These are phyloP conservation scores for Pempheris klunzingeri DNA, from an alignment of 2,797 vertebrate species.

Conservation along the genomic window DNA sequence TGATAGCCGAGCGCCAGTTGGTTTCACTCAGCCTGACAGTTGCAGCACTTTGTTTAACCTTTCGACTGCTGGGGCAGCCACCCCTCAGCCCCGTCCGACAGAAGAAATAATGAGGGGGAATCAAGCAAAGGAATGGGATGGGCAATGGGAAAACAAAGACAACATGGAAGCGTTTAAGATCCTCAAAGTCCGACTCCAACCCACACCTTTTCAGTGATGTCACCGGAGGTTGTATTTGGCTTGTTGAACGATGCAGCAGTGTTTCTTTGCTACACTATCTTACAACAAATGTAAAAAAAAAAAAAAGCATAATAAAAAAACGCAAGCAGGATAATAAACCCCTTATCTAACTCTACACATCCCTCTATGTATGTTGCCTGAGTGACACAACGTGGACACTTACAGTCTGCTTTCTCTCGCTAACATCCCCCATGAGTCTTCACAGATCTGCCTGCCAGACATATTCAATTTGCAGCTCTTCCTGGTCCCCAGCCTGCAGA, in stretches of 20 bases:
- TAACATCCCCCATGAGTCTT: constrained; percentile 82
- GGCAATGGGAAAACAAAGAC: constrained; percentile 82
- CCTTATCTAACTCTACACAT: constrained; percentile 75
- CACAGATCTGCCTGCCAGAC: constrained; percentile 84
- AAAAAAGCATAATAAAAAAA: constrained; percentile 44
- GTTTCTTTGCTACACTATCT: constrained; percentile 38
- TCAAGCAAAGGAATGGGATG: constrained; percentile 70
- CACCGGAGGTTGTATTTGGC: constrained; percentile 29
- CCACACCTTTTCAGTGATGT: constrained; percentile 42
- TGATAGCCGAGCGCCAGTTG: constrained; percentile 94
- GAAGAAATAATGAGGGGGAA: constrained; percentile 88
- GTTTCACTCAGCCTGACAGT: constrained; percentile 97
- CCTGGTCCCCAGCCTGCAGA: constrained; percentile 77
- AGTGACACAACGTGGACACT: constrained; percentile 81
- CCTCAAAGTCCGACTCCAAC: constrained; percentile 36
- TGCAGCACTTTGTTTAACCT: constrained; percentile 96
- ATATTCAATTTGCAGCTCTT: constrained; percentile 87
- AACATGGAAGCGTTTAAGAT: constrained; percentile 81
- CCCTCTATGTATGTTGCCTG: constrained; percentile 77
- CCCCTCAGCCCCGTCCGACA: constrained; percentile 81
- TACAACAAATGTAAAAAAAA: constrained; percentile 32
- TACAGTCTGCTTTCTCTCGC: constrained; percentile 75
- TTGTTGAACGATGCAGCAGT: constrained; percentile 30
- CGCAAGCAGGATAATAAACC: constrained; percentile 68
- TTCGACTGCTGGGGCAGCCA: constrained; percentile 87